Conservation (phyloP, 2,888 invertebrate species). For the Biston betularia region DNA sequence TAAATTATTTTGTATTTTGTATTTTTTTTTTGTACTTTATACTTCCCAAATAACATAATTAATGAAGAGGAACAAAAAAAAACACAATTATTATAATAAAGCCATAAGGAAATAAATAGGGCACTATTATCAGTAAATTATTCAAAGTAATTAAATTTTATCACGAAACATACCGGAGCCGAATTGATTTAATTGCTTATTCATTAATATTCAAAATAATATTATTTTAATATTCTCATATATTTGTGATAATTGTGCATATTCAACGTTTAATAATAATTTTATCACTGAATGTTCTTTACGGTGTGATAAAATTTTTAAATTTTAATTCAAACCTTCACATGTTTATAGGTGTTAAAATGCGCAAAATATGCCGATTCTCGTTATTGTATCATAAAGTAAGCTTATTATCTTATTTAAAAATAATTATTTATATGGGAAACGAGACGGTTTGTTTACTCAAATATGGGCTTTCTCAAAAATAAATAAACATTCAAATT, state of each 20-base stretch:
- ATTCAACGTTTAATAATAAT: conserved; percentile 5
- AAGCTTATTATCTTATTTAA: conserved; percentile 54
- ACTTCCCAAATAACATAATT: neutral
- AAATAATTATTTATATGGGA: conserved; percentile 47
- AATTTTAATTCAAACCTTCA: conserved; percentile 58
- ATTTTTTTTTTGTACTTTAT: neutral
- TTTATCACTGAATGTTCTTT: conserved; percentile 17
- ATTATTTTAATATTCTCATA: conserved; percentile 21
- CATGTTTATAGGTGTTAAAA: conserved; percentile 69
- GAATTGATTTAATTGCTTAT: conserved; percentile 23
- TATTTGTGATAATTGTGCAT: conserved; percentile 11
- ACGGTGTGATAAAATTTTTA: conserved; percentile 56
- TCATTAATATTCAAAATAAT: conserved; percentile 29
- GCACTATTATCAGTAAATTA: conserved; percentile 19
- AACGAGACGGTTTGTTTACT: conserved; percentile 30
- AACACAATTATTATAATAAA: neutral
- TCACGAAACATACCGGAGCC: conserved; percentile 3
- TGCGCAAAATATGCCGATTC: conserved; percentile 59
- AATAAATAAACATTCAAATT: conserved; percentile 31
- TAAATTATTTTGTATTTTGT: too few species aligned
- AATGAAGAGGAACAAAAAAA: neutral
- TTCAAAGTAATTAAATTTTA: conserved; percentile 17
- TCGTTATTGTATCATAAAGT: conserved; percentile 53
- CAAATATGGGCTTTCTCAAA: conserved; percentile 36
- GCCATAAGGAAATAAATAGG: conserved; percentile 14